A percentile compares a stretch with the other conserved stretches of the same genome.
Conservation (phyloP, 1,140 invertebrate genomes). For the Octopus sinensis region DNA sequence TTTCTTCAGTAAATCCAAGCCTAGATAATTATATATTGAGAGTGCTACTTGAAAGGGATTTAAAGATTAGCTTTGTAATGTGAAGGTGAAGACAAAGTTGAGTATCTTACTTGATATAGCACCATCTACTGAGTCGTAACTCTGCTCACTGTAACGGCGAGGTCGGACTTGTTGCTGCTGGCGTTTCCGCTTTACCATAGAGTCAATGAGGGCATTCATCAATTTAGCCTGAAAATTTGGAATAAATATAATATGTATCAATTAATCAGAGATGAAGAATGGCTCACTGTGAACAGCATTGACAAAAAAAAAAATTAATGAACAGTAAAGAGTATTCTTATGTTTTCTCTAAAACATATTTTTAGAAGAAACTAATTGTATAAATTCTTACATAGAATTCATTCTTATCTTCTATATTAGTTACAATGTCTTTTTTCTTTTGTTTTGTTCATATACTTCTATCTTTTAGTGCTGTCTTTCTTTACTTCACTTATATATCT, state of each 20-base stretch:
- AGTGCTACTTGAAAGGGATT: not conserved
- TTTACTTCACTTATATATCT: no score
- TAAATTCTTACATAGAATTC: not conserved
- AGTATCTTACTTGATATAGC: slow-evolving; percentile 19
- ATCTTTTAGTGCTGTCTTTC: no score
- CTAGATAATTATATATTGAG: not conserved
- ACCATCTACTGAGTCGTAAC: slow-evolving; percentile 31
- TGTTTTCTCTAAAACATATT: not conserved
- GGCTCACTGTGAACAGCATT: not conserved
- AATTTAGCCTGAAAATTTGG: slow-evolving; percentile 69
- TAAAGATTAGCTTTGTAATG: not conserved
- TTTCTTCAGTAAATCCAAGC: not conserved
- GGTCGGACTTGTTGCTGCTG: slow-evolving; percentile 17
- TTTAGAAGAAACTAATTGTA: not conserved
- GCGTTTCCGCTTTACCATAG: slow-evolving; percentile 68
- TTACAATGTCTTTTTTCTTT: not conserved
- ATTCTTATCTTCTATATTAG: not conserved
- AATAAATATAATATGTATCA: slow-evolving; percentile 38
- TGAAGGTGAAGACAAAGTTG: slow-evolving; percentile 12
- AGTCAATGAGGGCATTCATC: slow-evolving; percentile 86
- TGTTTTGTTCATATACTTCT: no score
- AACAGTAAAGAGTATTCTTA: not conserved
- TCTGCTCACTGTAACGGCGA: not conserved
- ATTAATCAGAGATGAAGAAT: not conserved
- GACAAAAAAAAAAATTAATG: not conserved